Evolutionary conservation across 2,113 vertebrate genomes (phyloP).

Genomic region (Murina feae): DNA sequence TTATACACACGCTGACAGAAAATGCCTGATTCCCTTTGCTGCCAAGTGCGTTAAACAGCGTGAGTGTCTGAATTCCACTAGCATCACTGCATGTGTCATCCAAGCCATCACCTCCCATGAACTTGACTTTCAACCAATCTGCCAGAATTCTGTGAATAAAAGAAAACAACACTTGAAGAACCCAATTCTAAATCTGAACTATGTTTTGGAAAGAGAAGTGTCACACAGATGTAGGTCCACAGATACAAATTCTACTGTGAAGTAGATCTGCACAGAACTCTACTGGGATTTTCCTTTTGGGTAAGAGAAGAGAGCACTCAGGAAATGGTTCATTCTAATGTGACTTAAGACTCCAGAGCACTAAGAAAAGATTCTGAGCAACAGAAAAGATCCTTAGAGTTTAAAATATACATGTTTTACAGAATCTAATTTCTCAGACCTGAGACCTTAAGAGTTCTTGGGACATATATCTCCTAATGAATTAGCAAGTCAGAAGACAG

Average conservation of each 20-base stretch:
- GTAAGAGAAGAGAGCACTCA: background rate
- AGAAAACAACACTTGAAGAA: background rate
- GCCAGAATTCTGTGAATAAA: constrained; percentile 83
- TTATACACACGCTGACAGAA: constrained; percentile 85
- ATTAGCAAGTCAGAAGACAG: constrained; percentile 40
- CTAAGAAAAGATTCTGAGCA: background rate
- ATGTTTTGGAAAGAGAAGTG: background rate
- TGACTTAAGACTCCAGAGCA: constrained; percentile 8
- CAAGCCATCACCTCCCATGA: constrained; percentile 73
- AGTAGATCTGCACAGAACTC: background rate
- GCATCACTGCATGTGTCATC: constrained; percentile 13
- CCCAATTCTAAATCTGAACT: background rate
- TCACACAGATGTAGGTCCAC: background rate
- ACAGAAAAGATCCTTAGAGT: background rate
- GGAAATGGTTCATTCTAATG: background rate
- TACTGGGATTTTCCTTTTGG: background rate
- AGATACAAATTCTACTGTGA: background rate
- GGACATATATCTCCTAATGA: constrained; percentile 56
- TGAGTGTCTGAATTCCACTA: constrained; percentile 83
- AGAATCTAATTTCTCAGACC: constrained; percentile 24
- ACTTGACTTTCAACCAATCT: constrained; percentile 93
- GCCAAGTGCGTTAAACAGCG: constrained; percentile 77
- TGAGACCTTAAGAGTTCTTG: constrained; percentile 31
- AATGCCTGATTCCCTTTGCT: constrained; percentile 66
- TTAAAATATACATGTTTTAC: background rate